Evolutionary conservation across 1,140 invertebrate species (phyloP), one percentile per base, ranked within the genome.

Genomic region (Oppia nitens): DNA sequence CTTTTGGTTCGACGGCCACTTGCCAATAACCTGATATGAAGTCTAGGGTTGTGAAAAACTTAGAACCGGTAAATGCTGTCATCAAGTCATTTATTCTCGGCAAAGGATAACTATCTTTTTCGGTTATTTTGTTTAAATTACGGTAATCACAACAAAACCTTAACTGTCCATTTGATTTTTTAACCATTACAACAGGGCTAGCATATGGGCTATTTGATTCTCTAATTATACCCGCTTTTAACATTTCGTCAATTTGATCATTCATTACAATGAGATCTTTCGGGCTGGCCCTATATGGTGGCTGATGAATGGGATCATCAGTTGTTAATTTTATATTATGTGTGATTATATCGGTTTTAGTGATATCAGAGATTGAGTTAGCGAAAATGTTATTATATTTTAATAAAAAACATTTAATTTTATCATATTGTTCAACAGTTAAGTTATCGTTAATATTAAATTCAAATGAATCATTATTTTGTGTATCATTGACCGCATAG

Each of bases 131-230:
- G 63, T 76, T 75, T 9, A 76, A 55, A 6, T 51, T 17, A 9
- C 75, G 62, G 62, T 71, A 78, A 63, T 79, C 75, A 0, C 77
- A 62, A 66, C 76, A 77, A 55, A 77, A 75, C n/a, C 75, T 51
- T 0, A 64, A 61, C 0, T 60, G 61, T 2, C 68, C 69, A 60
- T 77, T 72, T 29, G 75, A 74, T 59, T 81, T 81, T 60, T 68
- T 65, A 0, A 66, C 63, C 21, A 67, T 48, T 11, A 65, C 54
- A 2, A 65, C 59, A 26, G 65, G 65, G 24, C 26, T 47, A 2
- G 62, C 2, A 54, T 56, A 69, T 14, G 63, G 58, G 14, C 59
- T 60, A 28, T 47, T 51, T 2, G 64, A 63, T 45, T 40, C 55
- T 54, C 61, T 51, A 76, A 58, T 47, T 26, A 62, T 45, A 6